Conservation (phyloP, 2,113 vertebrate species). For the Gorsachius goisagi region DNA sequence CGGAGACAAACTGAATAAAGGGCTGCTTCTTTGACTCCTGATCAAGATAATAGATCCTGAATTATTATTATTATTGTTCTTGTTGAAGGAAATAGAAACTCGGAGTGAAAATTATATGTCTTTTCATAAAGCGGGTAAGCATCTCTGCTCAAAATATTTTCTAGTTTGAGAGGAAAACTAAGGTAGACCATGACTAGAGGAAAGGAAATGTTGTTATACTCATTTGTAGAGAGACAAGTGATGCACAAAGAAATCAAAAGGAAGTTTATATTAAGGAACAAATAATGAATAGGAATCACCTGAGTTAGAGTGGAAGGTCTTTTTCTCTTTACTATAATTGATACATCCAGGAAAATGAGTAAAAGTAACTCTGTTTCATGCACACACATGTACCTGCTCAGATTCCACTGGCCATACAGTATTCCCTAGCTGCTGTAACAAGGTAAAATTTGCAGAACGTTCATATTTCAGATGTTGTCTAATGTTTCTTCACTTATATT, state of each 20-base stretch:
- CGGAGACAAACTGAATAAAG: not conserved
- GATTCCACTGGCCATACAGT: not conserved
- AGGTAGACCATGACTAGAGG: not conserved
- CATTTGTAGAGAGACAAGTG: not conserved
- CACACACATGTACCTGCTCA: not conserved
- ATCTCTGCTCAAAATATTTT: not conserved
- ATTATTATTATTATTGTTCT: not conserved
- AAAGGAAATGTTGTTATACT: not conserved
- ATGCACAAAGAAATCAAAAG: not conserved
- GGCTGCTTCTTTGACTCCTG: not conserved
- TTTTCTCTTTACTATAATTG: not conserved
- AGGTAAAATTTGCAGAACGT: not conserved
- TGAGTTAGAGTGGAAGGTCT: not conserved
- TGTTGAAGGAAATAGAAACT: not conserved
- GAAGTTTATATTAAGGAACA: not conserved
- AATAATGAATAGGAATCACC: not conserved
- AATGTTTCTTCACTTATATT: not conserved
- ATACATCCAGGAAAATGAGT: not conserved
- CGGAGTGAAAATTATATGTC: not conserved
- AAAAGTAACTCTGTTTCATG: not conserved
- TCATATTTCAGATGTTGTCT: constrained; percentile 12
- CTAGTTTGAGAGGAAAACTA: not conserved
- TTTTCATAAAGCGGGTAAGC: not conserved
- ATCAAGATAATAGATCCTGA: not conserved
- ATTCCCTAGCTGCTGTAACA: not conserved